Base-by-base conservation (phyloP, 2,888 invertebrate genomes). In the Drosophila macrospina region DNA sequence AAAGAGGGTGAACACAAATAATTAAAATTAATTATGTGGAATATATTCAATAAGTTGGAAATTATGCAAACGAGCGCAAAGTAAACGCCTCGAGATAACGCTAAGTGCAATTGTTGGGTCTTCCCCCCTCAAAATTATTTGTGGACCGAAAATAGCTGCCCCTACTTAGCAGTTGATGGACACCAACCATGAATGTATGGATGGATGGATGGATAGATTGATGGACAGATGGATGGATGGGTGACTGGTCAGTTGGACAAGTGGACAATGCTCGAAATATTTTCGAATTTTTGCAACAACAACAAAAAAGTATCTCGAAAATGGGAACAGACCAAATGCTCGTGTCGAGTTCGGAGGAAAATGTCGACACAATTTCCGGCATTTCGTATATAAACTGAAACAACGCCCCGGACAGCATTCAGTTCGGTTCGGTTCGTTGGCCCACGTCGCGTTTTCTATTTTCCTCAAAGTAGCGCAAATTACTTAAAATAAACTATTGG, bases 21-120 rank as follows among this genome's bases (percentile, higher is more conserved):
- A 83, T 87, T 82, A 83, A 83, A 83, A 83, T 83, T 83, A 83
- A 83, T 83, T 83, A 86, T 86, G 88, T 82, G 83, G 88, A 83
- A 83, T 88, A 82, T 83, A 83, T 83, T 83, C 88, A 87, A 87
- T 87, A 86, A 87, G 86, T 79, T 86, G 80, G 56, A 83, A 87
- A 88, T 88, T 83, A 88, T 84, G 86, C 78, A 88, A 84, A 84
- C 87, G 84, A 86, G 82, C 84, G 69, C 68, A 85, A 71, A 83
- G 82, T 78, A 83, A 87, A 82, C 74, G 79, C 74, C 69, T 63
- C 55, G 54, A 72, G 82, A 82, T 82, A 82, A 84, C 63, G 64
- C 87, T 78, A 82, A 85, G 83, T 87, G 82, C 86, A 79, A 80
- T 85, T 78, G 69, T 51, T 63, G 47, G 36, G 30, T 8, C n/a